Evolutionary conservation across 1,140 invertebrate species (phyloP).

Genomic region (Asobara japonica): DNA sequence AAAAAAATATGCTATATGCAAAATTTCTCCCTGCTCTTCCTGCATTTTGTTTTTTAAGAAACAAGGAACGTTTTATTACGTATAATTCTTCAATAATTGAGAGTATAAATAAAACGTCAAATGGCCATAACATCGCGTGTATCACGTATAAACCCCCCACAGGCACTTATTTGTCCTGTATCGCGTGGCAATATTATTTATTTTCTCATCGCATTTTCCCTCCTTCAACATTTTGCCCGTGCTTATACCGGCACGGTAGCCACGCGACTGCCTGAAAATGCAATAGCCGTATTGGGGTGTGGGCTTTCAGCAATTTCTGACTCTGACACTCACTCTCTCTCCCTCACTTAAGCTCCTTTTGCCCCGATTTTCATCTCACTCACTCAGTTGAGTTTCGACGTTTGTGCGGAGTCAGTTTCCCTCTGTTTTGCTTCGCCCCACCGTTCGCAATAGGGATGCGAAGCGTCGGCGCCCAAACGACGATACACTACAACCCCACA

Average conservation of each 20-base stretch:
- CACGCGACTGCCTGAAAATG: conserved; percentile 59
- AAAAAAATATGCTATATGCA: neutral
- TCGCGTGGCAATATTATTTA: conserved; percentile 12
- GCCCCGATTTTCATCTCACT: neutral
- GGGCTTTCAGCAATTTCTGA: conserved; percentile 52
- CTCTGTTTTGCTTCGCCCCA: conserved; percentile 25
- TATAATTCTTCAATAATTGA: neutral
- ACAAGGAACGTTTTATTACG: neutral
- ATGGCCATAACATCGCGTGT: conserved; percentile 12
- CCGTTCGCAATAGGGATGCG: conserved; percentile 40
- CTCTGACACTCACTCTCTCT: conserved; percentile 20
- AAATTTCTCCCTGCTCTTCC: neutral
- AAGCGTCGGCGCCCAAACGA: conserved; percentile 58
- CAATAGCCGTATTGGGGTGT: conserved; percentile 25
- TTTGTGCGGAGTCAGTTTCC: conserved; percentile 39
- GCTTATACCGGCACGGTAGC: conserved; percentile 56
- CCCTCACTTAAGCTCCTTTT: neutral
- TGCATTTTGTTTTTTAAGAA: neutral
- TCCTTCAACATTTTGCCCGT: conserved; percentile 40
- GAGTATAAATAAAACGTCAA: conserved; percentile 9
- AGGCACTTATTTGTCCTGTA: conserved; percentile 1
- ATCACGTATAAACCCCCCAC: neutral
- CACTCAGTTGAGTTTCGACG: conserved; percentile 45
- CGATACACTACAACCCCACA: conserved; percentile 47
- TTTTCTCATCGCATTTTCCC: conserved; percentile 8